Conservation (phyloP, 1,140 invertebrate species). For the Papilio helenus region DNA sequence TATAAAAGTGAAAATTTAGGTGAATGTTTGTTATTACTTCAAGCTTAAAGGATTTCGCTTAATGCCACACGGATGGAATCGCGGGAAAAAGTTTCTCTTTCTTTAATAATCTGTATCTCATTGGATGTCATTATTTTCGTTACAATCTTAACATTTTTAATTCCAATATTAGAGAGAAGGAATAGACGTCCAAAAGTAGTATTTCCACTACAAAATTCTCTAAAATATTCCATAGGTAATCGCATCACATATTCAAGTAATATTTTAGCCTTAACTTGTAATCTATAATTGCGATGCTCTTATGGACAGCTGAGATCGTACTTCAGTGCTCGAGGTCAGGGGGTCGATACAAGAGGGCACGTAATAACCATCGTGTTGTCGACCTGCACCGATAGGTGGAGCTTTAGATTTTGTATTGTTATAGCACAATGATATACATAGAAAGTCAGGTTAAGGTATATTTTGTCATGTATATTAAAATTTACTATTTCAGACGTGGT, state of each 20-base stretch:
- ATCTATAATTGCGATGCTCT: conserved; percentile 14
- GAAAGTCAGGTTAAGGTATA: neutral
- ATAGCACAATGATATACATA: neutral
- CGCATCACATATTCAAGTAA: conserved; percentile 4
- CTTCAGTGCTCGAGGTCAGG: conserved; percentile 5
- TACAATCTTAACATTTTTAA: no score
- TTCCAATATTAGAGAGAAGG: no score
- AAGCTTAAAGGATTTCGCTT: no score
- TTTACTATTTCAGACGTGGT: neutral
- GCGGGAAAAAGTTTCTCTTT: no score
- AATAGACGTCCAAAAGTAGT: neutral
- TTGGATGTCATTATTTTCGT: no score
- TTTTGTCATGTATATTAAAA: neutral
- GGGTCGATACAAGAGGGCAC: conserved; percentile 23
- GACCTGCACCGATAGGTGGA: conserved; percentile 7
- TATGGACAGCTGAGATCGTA: conserved; percentile 23
- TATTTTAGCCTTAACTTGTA: neutral
- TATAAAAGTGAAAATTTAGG: no score
- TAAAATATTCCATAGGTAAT: neutral
- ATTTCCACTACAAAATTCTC: neutral
- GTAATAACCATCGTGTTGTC: conserved; percentile 1
- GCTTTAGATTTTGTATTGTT: neutral
- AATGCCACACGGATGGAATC: no score
- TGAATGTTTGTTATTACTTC: no score
- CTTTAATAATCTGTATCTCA: no score